Evolutionary conservation across 2,113 vertebrate species (phyloP), one percentile per base, ranked within the genome.

Genomic region (Ciconia stormi): DNA sequence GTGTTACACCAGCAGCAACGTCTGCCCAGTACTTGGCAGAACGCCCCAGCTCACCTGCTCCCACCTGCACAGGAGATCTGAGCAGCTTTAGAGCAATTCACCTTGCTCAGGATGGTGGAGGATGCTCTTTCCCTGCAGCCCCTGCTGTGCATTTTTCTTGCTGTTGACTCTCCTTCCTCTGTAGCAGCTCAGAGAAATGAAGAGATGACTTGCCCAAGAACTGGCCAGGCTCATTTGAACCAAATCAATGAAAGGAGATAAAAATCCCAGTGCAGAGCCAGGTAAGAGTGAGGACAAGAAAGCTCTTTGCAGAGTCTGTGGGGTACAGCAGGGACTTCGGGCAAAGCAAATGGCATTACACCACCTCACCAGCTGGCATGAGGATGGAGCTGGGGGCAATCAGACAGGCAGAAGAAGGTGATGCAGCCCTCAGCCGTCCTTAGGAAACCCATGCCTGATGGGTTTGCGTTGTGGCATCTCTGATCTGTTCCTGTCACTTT

Each of bases 21-120:
- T 63, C 70, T 70, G 82, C 71, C 77, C 49, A 20, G 88, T 6
- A 30, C 73, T 11, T 87, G 83, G 73, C 83, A 82, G 63, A 67
- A 40, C 1, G 11, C 55, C 61, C 34, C 69, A 56, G 74, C 26
- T 90, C 92, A 65, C 63, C 73, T 62, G 84, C 52, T 85, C 63
- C 79, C 58, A 76, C 74, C 95, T 78, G 71, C 92, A 89, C 36
- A 40, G 58, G 42, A 67, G 9, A 82, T 26, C 44, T 25, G 44
- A 87, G 42, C 88, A 34, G 63, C 59, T 92, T 47, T 13, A 58
- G 46, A 90, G 63, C 63, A 14, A 44, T n/a, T 70, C 85, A 46
- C n/a, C 30, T 65, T 0, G 0, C 15, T 27, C 56, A 53, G 47
- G 62, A 15, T 6, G 2, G 19, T 7, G 7, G 40, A 65, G 62